Evolutionary conservation across 2,797 vertebrate genomes (phyloP), one percentile per base, ranked within the genome.

Genomic region (Hafferia zeledoni): DNA sequence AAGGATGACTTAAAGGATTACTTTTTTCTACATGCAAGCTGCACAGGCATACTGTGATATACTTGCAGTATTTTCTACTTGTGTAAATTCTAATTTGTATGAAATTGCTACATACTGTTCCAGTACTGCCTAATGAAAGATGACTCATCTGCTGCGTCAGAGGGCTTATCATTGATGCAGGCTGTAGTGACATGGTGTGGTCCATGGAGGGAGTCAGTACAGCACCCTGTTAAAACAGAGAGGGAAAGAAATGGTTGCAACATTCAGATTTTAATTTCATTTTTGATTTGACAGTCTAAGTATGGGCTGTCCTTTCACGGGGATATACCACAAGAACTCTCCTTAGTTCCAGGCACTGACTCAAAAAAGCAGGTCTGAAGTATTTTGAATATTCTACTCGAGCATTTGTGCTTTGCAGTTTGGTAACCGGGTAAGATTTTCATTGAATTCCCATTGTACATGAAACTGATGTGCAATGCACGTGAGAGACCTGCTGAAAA

Each of bases 121-220:
- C 99, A 96, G 99, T 98, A 96, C 97, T 99, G 96, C 99, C 98
- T 97, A 99, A 95, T 63, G 99, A 99, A 93, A 99, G 98, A 93
- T 99, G 99, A 98, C 98, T 98, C 99, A 99, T 99, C 96, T 99
- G 99, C 98, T 99, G 99, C 56, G 99, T 94, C 94, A 99, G 97
- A 44, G 99, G 99, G 93, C 97, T 98, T 96, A 99, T 99, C 98
- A 99, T 99, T 5, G 99, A 99, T 11, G 99, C 92, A 15, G 98
- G 99, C 97, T 99, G 99, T 98, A 99, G 98, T 98, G 99, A 99
- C 99, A 99, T 98, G 82, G 99, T 99, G 68, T 99, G 99, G 97
- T 99, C 99, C 98, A 99, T 99, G 95, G 99, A 99, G 97, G 99
- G 99, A 93, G 99, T 99, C 98, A 99, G 96, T 96, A 99, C 98